These are phyloP conservation scores for Grammomys surdaster DNA, from an alignment of 2,113 vertebrate species.

Conservation along the genomic window DNA sequence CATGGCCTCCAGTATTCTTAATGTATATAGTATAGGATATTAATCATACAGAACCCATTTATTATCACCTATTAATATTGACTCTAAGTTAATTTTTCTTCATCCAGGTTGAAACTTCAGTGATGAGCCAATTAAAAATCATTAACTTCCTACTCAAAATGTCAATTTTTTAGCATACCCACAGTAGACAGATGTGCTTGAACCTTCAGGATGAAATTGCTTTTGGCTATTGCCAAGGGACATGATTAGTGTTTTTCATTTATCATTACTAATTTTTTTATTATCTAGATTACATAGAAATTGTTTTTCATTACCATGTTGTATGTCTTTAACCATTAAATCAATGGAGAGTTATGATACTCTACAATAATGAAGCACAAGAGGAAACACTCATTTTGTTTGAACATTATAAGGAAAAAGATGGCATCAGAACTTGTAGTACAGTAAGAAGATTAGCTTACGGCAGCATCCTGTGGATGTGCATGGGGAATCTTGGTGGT, in stretches of 20 bases:
- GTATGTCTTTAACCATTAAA: conserved; percentile 70
- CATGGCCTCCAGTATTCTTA: conserved; percentile 82
- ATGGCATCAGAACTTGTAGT: background rate
- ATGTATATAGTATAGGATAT: conserved; percentile 82
- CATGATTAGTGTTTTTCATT: conserved; percentile 79
- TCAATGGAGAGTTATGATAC: background rate
- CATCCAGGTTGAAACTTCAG: conserved; percentile 84
- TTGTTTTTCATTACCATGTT: conserved; percentile 72
- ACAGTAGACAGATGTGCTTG: conserved; percentile 68
- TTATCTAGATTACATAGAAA: conserved; percentile 72
- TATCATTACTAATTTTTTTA: conserved; percentile 67
- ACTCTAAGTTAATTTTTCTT: conserved; percentile 83
- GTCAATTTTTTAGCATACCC: conserved; percentile 77
- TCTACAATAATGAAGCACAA: conserved; percentile 1
- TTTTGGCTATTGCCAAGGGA: conserved; percentile 78
- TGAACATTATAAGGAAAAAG: conserved; percentile 54
- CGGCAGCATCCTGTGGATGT: conserved; percentile 59
- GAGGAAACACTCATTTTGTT: conserved; percentile 62
- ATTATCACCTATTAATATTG: conserved; percentile 88
- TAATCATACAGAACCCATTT: conserved; percentile 84
- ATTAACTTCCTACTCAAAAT: conserved; percentile 85
- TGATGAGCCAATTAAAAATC: conserved; percentile 86
- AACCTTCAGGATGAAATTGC: conserved; percentile 77
- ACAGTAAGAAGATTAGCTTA: background rate
- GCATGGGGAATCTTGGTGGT: conserved; percentile 58